phyloP scores from a whole-genome alignment of 2,797 vertebrate genomes.

The Alosa sapidissima region DNA sequence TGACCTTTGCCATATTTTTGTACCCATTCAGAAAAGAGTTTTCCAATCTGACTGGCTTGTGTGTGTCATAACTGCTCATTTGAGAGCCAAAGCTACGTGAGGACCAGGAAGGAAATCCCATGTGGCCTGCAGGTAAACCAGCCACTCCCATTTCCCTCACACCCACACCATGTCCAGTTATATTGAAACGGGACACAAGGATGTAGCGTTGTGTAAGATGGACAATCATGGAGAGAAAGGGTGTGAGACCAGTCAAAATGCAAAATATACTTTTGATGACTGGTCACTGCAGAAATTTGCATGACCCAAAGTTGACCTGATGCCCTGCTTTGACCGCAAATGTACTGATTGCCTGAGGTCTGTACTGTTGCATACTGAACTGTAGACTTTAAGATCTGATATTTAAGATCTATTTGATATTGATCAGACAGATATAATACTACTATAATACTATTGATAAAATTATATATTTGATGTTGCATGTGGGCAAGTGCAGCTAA shows the following conservation, averaged over 20 bases:
- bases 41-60: neutral
- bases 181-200: neutral
- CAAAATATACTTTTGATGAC: constrained; percentile 9
- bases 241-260: neutral
- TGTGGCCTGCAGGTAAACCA: neutral
- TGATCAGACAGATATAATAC: too few relatives aligned
- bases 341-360: neutral
- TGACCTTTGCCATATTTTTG: neutral
- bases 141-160: neutral
- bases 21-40: neutral
- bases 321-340: neutral
- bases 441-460: too few relatives aligned
- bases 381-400: neutral
- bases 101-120: neutral
- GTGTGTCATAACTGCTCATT: neutral
- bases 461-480: too few relatives aligned
- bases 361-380: neutral
- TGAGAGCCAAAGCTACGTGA: neutral
- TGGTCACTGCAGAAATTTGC: neutral
- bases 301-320: constrained; percentile 13
- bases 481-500: too few relatives aligned
- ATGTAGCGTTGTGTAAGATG: neutral
- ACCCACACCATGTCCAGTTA: neutral
- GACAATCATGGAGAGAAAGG: neutral
- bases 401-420: too few relatives aligned